These are phyloP conservation scores for Eristalinus aeneus DNA, from an alignment of 2,888 invertebrate genomes.

Conservation along the genomic window DNA sequence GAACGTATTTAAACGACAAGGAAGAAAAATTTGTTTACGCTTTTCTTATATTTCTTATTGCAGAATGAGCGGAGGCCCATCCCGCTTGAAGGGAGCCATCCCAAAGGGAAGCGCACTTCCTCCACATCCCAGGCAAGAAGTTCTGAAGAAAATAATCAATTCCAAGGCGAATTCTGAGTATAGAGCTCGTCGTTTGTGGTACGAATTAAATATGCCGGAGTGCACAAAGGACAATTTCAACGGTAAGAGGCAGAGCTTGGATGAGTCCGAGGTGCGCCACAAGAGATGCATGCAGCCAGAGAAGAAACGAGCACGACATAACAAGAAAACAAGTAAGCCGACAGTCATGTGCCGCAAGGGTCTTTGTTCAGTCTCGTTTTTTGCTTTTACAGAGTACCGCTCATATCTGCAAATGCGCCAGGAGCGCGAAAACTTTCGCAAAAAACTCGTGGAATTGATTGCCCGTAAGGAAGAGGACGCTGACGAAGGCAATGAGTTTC, in stretches of 20 bases:
- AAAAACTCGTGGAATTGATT: conserved; percentile 89
- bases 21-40: background rate
- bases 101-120: conserved; percentile 44
- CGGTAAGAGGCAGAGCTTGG: conserved; percentile 83
- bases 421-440: conserved; percentile 91
- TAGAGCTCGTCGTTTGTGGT: conserved; percentile 78
- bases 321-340: conserved; percentile 50
- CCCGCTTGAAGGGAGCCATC: conserved; percentile 41
- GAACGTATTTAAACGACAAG: background rate
- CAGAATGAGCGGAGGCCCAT: conserved; percentile 22
- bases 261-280: conserved; percentile 81
- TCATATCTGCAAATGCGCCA: conserved; percentile 86
- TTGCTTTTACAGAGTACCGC: conserved; percentile 82
- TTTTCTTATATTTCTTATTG: background rate
- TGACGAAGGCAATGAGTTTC: conserved; percentile 79
- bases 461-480: conserved; percentile 81
- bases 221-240: conserved; percentile 76
- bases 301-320: conserved; percentile 76
- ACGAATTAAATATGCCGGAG: conserved; percentile 79
- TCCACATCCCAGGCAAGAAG: conserved; percentile 75
- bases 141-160: conserved; percentile 75
- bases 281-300: conserved; percentile 80
- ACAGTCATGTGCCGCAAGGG: background rate
- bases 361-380: background rate
- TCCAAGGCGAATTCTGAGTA: conserved; percentile 79